Percentiles rank a stretch among this genome's conserved stretches.
Evolutionary conservation across 92 coral and sea anemone species (phyloP).

Genomic region (Porites evermanni): DNA sequence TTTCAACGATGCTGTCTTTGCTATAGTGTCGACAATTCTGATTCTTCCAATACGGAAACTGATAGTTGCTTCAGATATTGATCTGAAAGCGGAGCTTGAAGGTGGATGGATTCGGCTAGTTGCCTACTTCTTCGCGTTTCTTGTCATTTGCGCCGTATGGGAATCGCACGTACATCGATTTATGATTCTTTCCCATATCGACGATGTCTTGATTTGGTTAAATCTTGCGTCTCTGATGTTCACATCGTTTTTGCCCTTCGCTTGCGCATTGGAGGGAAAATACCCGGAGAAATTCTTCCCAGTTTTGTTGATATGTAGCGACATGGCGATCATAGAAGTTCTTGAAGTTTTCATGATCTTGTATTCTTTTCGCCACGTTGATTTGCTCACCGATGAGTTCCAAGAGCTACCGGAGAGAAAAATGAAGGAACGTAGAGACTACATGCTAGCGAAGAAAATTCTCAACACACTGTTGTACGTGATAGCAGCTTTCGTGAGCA

Average conservation of each 20-base stretch:
- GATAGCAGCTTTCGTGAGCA: constrained; percentile 76
- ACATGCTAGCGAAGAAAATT: constrained; percentile 81
- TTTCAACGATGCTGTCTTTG: constrained; percentile 94
- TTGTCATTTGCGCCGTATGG: constrained; percentile 94
- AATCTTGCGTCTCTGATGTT: constrained; percentile 88
- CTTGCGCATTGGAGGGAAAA: constrained; percentile 82
- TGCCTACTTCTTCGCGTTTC: constrained; percentile 86
- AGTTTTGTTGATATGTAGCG: constrained; percentile 77
- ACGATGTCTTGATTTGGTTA: constrained; percentile 94
- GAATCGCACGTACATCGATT: constrained; percentile 95
- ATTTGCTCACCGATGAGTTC: constrained; percentile 76
- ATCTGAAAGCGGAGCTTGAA: constrained; percentile 69
- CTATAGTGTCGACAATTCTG: constrained; percentile 96
- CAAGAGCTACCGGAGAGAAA: constrained; percentile 73
- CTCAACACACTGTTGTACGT: constrained; percentile 83
- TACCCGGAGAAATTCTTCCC: constrained; percentile 78
- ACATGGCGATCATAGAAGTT: constrained; percentile 81
- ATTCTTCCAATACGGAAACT: constrained; percentile 89
- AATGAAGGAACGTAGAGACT: constrained; percentile 80
- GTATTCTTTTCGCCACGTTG: constrained; percentile 80
- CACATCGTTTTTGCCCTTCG: constrained; percentile 92
- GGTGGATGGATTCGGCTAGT: constrained; percentile 77
- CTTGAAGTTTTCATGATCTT: constrained; percentile 79
- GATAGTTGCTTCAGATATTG: constrained; percentile 18
- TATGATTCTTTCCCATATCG: constrained; percentile 86